These are phyloP conservation scores for Azorinus chamasolen DNA, from an alignment of 2,888 invertebrate genomes.

Conservation along the genomic window DNA sequence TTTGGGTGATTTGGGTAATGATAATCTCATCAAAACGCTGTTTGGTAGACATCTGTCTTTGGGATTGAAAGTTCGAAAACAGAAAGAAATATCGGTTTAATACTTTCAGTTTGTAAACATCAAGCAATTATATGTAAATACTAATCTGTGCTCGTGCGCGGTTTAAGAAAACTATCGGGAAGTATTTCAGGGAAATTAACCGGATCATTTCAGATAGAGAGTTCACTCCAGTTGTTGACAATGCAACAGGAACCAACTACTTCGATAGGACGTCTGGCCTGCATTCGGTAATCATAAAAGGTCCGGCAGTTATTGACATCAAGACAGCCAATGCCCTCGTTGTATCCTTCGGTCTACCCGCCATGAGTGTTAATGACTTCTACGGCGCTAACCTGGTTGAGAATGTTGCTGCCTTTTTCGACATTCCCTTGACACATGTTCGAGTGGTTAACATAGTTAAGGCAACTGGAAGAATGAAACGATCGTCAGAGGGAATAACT, in stretches of 20 bases:
- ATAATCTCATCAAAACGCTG: too few relatives aligned
- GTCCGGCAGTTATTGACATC: constrained; percentile 69
- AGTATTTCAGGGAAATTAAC: too few relatives aligned
- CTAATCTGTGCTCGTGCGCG: too few relatives aligned
- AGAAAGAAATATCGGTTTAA: too few relatives aligned
- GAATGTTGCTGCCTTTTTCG: constrained; percentile 79
- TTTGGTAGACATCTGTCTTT: too few relatives aligned
- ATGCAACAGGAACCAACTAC: constrained; percentile 76
- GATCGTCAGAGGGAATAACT: constrained; percentile 49
- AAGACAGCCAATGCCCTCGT: constrained; percentile 66
- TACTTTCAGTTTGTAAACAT: too few relatives aligned
- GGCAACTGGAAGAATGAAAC: constrained; percentile 61
- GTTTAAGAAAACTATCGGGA: too few relatives aligned
- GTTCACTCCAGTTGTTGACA: constrained; percentile 38
- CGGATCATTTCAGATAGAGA: constrained; percentile 59
- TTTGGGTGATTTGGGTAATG: too few relatives aligned
- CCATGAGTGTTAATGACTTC: constrained; percentile 80
- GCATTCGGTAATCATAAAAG: constrained; percentile 74
- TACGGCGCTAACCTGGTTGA: constrained; percentile 79
- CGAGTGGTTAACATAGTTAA: constrained; percentile 75
- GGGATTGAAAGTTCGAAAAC: too few relatives aligned
- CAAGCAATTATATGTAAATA: too few relatives aligned
- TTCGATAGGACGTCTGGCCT: constrained; percentile 67
- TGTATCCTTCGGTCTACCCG: constrained; percentile 70
- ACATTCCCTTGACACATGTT: constrained; percentile 76